Evolutionary conservation across 2,888 invertebrate genomes (phyloP), one percentile per base, ranked within the genome.

Genomic region (Rhagonycha fulva): DNA sequence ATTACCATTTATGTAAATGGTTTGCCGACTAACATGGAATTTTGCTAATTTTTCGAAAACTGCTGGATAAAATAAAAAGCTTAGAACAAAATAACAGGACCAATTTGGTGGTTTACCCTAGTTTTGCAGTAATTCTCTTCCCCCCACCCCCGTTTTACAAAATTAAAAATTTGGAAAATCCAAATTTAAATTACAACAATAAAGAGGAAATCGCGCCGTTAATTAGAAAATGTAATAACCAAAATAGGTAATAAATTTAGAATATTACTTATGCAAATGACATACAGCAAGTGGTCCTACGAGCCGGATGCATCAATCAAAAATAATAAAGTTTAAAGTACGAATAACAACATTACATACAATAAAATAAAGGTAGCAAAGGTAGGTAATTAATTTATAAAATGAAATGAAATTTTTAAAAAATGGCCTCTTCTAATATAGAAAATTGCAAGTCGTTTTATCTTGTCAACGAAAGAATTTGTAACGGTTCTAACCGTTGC

Each of bases 391-490:
- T 62, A 24, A 23, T 66, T 66, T 66, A 66, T 66, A 66, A 66
- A 66, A 66, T 66, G n/a, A 66, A 66, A 66, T 66, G n/a, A 66
- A 66, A 66, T 24, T 12, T 24, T 62, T 24, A 32, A 63, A 66
- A 71, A 68, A 68, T 72, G 61, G 72, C 60, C 68, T 60, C 47
- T 72, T 72, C 72, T n/a, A 72, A 61, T 69, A 62, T 71, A 69
- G 72, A 72, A 75, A 71, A 75, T 75, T 62, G 70, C 68, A 28
- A 62, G 71, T 69, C 60, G 71, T 75, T 75, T 75, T 19, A 75
- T 71, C 70, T 70, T 75, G 74, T 67, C 75, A 63, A 62, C 32
- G 63, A 30, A 75, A 72, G 75, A 75, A 75, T 75, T 75, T 75
- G 68, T 75, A 75, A 75, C 75, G 75, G 75, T 72, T 75, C 69